Conservation (phyloP, 1,140 invertebrate species). For the Drosophila kanapiae region DNA sequence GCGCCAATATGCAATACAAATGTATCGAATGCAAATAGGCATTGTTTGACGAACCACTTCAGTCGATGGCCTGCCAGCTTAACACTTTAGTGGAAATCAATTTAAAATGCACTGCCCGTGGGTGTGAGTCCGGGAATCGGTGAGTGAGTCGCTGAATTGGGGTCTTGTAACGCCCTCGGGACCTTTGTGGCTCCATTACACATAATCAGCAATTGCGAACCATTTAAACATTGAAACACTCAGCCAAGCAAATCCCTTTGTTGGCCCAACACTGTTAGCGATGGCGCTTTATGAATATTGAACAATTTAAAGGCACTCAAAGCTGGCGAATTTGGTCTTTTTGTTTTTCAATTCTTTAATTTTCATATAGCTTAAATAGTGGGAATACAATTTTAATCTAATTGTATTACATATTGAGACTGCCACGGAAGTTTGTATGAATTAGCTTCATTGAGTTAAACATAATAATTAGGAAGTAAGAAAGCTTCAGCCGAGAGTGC, state of each 20-base stretch:
- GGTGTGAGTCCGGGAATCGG: neutral
- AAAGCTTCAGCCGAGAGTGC: too few species aligned
- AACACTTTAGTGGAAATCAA: conserved; percentile 58
- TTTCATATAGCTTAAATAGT: too few species aligned
- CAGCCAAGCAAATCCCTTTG: neutral
- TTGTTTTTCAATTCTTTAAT: too few species aligned
- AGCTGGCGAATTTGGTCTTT: too few species aligned
- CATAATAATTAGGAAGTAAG: too few species aligned
- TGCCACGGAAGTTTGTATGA: too few species aligned
- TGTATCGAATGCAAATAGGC: conserved; percentile 57
- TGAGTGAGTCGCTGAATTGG: neutral
- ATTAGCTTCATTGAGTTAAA: too few species aligned
- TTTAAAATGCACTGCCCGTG: conserved; percentile 26
- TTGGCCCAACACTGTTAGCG: neutral
- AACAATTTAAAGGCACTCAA: neutral
- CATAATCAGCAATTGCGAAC: conserved; percentile 18
- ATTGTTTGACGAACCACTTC: conserved; percentile 50
- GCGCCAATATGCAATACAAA: conserved; percentile 43
- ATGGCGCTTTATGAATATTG: conserved; percentile 1
- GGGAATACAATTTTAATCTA: too few species aligned
- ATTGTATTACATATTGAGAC: too few species aligned
- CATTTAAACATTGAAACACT: neutral
- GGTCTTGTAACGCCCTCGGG: conserved; percentile 1
- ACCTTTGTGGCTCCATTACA: conserved; percentile 26
- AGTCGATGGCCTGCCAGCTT: conserved; percentile 31